Base-by-base conservation (phyloP, 2,888 invertebrate species). In the Caenorhabditis zanzibari region DNA sequence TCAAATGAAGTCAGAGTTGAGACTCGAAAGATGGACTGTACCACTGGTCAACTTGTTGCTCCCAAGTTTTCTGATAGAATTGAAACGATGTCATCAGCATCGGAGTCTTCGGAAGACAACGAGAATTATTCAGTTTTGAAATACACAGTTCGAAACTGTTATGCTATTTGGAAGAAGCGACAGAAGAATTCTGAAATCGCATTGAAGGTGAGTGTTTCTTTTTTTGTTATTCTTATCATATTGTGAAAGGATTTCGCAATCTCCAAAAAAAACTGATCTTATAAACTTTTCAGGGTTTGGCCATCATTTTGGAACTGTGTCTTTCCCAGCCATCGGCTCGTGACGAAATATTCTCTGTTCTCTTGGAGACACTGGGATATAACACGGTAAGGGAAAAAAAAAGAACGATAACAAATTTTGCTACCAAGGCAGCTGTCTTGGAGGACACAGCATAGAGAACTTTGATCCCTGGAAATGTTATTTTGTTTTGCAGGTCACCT, bases 301-400 rank as follows among this genome's bases (percentile, higher is more conserved):
- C 89, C 47, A 68, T 84, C 22, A 81, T 91, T 38, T 82, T 91
- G 66, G 91, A 91, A 80, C 66, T 88, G 22, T 90, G 89, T 63
- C 82, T 91, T 16, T 68, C 84, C 7, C 85, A 86, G 44, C 86
- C 84, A 12, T 82, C 83, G 12, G 59, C 83, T 12, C 85, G 84
- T 63, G 85, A 85, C 71, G 81, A 63, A 14, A 32, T 86, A 44
- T 91, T 91, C 81, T 86, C 85, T 41, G 63, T 63, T 16, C 85
- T 91, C 63, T 72, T 91, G 59, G 81, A 84, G 16, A 72, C 79
- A 0, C 83, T 91, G n/a, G 88, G 89, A 28, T 91, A 82, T 77
- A 82, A 89, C 63, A 88, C 90, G 52, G 90, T 90, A 47, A 47
- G 74, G 28, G 61, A n/a, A n/a, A n/a, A n/a, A n/a, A n/a, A n/a